Conservation (phyloP, 1,140 invertebrate genomes). For the Drosophila auraria region DNA sequence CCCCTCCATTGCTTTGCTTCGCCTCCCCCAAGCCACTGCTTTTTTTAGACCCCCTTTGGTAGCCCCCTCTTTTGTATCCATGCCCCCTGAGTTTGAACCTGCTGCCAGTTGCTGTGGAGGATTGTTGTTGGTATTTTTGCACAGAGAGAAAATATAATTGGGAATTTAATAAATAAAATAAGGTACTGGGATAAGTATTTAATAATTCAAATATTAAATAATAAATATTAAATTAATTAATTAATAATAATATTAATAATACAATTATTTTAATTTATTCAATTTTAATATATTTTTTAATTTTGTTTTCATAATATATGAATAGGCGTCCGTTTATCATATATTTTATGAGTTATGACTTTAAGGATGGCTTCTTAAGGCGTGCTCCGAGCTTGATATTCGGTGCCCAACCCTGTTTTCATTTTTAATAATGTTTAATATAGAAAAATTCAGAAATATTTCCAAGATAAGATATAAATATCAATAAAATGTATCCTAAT, state of each 20-base stretch:
- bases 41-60: slow-evolving; percentile 10
- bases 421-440: too few relatives aligned
- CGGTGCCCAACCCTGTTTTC: background rate
- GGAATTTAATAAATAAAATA: too few relatives aligned
- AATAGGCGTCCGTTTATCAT: too few relatives aligned
- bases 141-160: background rate
- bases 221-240: too few relatives aligned
- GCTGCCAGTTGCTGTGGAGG: slow-evolving; percentile 37
- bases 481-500: too few relatives aligned
- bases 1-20: slow-evolving; percentile 1
- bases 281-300: background rate
- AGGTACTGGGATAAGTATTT: background rate
- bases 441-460: too few relatives aligned
- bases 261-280: too few relatives aligned
- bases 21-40: background rate
- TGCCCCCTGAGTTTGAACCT: slow-evolving; percentile 62
- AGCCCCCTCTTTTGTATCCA: slow-evolving; percentile 41
- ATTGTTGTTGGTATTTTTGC: slow-evolving; percentile 7
- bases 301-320: background rate
- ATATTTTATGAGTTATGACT: background rate
- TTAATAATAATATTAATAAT: too few relatives aligned
- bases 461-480: too few relatives aligned
- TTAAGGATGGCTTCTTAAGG: too few relatives aligned
- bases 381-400: background rate
- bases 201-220: too few relatives aligned